These are phyloP conservation scores for Myrmecophaga tridactyla DNA, from an alignment of 2,113 vertebrate genomes.

Conservation along the genomic window DNA sequence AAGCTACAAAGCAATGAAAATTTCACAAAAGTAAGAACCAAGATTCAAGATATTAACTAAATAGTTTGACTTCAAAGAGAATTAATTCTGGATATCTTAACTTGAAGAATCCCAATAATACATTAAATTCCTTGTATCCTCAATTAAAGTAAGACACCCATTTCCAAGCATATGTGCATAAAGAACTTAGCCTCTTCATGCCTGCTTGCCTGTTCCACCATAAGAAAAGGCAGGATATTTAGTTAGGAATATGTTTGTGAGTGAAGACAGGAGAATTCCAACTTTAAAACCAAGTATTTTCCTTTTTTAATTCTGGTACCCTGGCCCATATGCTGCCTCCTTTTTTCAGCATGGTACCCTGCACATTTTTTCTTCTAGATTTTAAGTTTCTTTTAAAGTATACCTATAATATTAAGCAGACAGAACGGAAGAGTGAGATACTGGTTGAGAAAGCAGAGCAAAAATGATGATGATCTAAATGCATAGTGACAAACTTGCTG, in stretches of 20 bases:
- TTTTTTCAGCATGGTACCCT: constrained; percentile 70
- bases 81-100: background rate
- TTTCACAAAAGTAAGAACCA: background rate
- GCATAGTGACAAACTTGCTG: background rate
- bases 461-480: constrained; percentile 17
- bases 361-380: constrained; percentile 3
- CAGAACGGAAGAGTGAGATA: background rate
- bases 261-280: constrained; percentile 66
- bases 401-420: constrained; percentile 36
- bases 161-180: constrained; percentile 35
- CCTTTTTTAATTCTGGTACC: constrained; percentile 70
- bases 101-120: constrained; percentile 31
- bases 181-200: constrained; percentile 61
- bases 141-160: constrained; percentile 39
- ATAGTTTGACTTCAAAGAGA: background rate
- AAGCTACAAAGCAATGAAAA: background rate
- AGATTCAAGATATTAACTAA: background rate
- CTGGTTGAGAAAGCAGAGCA: constrained; percentile 3
- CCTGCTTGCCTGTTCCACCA: constrained; percentile 42
- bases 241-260: constrained; percentile 63
- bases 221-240: constrained; percentile 47
- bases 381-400: constrained; percentile 33
- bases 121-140: constrained; percentile 21
- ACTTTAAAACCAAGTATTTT: constrained; percentile 73
- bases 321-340: constrained; percentile 74